phyloP scores from a whole-genome alignment of 2,888 invertebrate genomes.

The Phalangium opilio region DNA sequence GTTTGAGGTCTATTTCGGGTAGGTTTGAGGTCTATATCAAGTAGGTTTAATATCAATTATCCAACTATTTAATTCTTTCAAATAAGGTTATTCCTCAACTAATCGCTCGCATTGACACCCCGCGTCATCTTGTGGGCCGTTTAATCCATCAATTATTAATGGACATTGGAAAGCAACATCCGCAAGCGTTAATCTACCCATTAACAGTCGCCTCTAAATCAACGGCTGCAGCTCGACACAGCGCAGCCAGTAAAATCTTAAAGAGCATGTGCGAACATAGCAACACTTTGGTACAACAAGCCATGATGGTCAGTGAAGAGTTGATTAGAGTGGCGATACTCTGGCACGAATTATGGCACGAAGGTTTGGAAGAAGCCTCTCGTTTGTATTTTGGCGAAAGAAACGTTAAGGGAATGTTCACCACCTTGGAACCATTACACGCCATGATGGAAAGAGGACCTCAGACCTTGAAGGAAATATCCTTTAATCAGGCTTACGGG shows the following conservation, averaged over 20 bases:
- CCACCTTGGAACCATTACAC: slow-evolving; percentile 84
- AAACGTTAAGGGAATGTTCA: slow-evolving; percentile 92
- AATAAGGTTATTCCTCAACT: slow-evolving; percentile 81
- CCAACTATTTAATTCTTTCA: slow-evolving; percentile 4
- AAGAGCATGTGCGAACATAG: slow-evolving; percentile 93
- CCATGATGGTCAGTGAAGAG: slow-evolving; percentile 89
- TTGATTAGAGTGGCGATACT: slow-evolving; percentile 92
- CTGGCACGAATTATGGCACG: slow-evolving; percentile 99
- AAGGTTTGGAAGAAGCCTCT: slow-evolving; percentile 81
- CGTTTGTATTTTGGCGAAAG: slow-evolving; percentile 87
- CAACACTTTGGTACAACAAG: slow-evolving; percentile 78
- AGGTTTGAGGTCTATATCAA: neutral
- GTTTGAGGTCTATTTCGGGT: no score
- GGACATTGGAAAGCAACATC: slow-evolving; percentile 94
- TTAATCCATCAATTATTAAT: slow-evolving; percentile 83
- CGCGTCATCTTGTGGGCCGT: slow-evolving; percentile 67
- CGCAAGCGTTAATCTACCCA: slow-evolving; percentile 93
- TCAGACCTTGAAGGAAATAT: slow-evolving; percentile 88
- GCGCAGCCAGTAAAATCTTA: slow-evolving; percentile 84
- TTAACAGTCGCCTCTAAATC: slow-evolving; percentile 94
- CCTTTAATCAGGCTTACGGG: slow-evolving; percentile 89
- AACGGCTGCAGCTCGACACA: slow-evolving; percentile 62
- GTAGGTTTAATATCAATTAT: neutral
- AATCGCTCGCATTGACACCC: slow-evolving; percentile 93
- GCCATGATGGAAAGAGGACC: slow-evolving; percentile 85